Evolutionary conservation across 2,113 vertebrate species (phyloP).

Genomic region (Oryctolagus cuniculus): DNA sequence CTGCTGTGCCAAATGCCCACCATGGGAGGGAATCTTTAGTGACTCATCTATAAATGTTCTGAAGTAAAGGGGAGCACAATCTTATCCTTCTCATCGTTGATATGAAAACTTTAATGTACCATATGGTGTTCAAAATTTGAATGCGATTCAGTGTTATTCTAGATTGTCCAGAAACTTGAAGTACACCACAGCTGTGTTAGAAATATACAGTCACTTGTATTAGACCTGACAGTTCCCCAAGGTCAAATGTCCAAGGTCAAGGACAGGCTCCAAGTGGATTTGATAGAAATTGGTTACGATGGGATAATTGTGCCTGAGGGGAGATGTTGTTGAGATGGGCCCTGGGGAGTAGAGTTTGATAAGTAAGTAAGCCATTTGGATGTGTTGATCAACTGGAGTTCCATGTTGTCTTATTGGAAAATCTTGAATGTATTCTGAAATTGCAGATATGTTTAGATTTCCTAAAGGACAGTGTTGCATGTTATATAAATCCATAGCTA

Average conservation of each 20-base stretch:
- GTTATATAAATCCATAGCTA: neutral
- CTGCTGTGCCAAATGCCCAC: no score
- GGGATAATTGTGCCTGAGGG: neutral
- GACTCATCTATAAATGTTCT: neutral
- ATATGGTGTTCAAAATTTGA: neutral
- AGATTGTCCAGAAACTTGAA: neutral
- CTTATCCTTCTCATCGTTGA: neutral
- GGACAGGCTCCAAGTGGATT: neutral
- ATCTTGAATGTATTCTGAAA: neutral
- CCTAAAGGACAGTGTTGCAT: neutral
- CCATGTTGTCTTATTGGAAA: neutral
- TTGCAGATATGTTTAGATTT: constrained; percentile 12
- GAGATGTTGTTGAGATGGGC: neutral
- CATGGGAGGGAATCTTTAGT: neutral
- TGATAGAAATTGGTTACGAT: constrained; percentile 14
- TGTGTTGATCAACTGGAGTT: neutral
- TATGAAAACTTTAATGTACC: neutral
- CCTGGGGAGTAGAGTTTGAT: neutral
- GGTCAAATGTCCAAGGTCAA: neutral
- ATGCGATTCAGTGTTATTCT: neutral
- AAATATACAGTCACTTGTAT: neutral
- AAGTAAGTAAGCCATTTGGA: neutral
- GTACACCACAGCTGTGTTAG: neutral
- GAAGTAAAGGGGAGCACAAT: neutral
- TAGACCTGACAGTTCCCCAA: neutral